Evolutionary conservation across 30 jellyfish, hydroid and myxozoan species (phyloP).

Genomic region (Hydra vulgaris): DNA sequence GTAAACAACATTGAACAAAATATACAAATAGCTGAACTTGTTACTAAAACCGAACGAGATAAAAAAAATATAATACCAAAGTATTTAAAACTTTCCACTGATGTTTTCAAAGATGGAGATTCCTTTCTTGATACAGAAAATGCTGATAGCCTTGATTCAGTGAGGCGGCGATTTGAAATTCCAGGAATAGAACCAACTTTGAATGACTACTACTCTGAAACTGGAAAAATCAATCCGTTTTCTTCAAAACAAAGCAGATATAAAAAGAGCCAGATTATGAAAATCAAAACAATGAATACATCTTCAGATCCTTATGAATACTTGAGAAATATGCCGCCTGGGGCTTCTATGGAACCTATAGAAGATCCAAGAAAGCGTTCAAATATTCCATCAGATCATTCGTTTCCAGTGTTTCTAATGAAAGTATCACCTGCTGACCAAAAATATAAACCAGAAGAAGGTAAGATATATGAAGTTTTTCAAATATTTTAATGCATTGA

Average conservation of each 20-base stretch:
- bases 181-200: slow-evolving; percentile 76
- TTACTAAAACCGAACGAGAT: slow-evolving; percentile 35
- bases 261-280: slow-evolving; percentile 54
- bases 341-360: slow-evolving; percentile 99
- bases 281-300: slow-evolving; percentile 29
- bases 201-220: slow-evolving; percentile 81
- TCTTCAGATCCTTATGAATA: slow-evolving; percentile 84
- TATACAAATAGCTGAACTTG: slow-evolving; percentile 66
- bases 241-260: slow-evolving; percentile 26
- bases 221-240: slow-evolving; percentile 63
- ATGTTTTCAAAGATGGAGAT: slow-evolving; percentile 50
- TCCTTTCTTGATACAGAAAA: slow-evolving; percentile 36
- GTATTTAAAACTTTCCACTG: slow-evolving; percentile 55
- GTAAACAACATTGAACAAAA: slow-evolving; percentile 47
- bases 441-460: slow-evolving; percentile 59
- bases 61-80: slow-evolving; percentile 59
- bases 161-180: slow-evolving; percentile 43
- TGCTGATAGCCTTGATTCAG: slow-evolving; percentile 77
- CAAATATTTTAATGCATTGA: neutral
- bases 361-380: slow-evolving; percentile 70
- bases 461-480: neutral
- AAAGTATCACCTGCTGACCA: slow-evolving; percentile 89
- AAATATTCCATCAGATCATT: slow-evolving; percentile 52
- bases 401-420: slow-evolving; percentile 82
- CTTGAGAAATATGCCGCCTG: slow-evolving; percentile 84